A percentile compares a stretch with the other conserved stretches of the same genome.
These are phyloP conservation scores for Amphimedon queenslandica DNA, from an alignment of 37 sponge, comb jelly and placozoan genomes.

Conservation along the genomic window DNA sequence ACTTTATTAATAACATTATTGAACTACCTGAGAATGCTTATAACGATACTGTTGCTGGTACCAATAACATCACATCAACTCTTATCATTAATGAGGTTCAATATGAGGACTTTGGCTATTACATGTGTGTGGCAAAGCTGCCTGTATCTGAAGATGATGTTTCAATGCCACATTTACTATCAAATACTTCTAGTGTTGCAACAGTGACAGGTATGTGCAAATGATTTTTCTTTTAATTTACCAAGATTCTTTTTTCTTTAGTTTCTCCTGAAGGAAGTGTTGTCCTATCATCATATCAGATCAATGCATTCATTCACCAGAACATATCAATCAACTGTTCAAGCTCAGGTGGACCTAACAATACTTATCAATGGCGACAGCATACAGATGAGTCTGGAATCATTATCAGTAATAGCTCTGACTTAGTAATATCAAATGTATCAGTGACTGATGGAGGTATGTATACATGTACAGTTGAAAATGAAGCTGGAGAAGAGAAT, in stretches of 20 bases:
- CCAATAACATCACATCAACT: no score
- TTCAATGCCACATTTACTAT: no score
- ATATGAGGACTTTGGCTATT: no score
- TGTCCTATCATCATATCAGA: neutral
- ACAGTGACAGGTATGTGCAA: no score
- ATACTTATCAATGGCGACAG: neutral
- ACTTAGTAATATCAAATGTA: neutral
- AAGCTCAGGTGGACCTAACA: neutral
- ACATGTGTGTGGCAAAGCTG: no score
- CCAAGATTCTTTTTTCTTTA: neutral
- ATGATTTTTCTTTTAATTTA: neutral
- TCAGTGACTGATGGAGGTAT: neutral
- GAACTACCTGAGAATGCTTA: no score
- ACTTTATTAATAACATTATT: no score
- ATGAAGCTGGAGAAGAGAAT: neutral
- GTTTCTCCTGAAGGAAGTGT: neutral
- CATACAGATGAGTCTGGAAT: neutral
- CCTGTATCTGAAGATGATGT: no score
- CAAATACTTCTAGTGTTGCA: no score
- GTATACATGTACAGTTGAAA: neutral
- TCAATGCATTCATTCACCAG: neutral
- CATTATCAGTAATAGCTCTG: neutral
- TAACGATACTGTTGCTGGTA: no score
- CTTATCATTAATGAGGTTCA: no score
- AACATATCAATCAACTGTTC: neutral